Percentiles rank a stretch among this genome's conserved stretches.
These are phyloP conservation scores for Drosophila micromelanica DNA, from an alignment of 1,140 invertebrate species.

Conservation along the genomic window DNA sequence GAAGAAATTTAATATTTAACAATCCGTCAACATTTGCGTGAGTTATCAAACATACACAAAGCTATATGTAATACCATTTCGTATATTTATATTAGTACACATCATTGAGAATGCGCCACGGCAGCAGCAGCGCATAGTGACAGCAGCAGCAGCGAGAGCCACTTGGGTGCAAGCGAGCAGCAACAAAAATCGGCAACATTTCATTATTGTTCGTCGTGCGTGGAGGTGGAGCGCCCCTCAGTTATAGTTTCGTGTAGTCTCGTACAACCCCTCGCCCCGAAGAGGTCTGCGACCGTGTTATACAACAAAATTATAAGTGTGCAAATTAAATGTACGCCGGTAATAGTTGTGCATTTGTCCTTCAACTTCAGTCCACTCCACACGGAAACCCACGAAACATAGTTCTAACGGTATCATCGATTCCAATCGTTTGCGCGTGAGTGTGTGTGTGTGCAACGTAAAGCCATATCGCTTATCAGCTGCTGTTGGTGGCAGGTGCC, in stretches of 20 bases:
- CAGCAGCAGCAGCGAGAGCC: slow-evolving; percentile 27
- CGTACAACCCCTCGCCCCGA: slow-evolving; percentile 16
- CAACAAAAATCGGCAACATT: slow-evolving; percentile 50
- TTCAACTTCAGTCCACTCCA: slow-evolving; percentile 35
- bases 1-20: slow-evolving; percentile 43
- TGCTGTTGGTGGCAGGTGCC: slow-evolving; percentile 29
- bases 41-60: slow-evolving; percentile 58
- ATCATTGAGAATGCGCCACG: slow-evolving; percentile 46
- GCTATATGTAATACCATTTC: slow-evolving; percentile 20
- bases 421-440: neutral
- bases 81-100: slow-evolving; percentile 45
- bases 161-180: slow-evolving; percentile 35
- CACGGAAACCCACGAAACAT: slow-evolving; percentile 7
- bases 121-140: slow-evolving; percentile 37
- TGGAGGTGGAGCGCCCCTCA: slow-evolving; percentile 73
- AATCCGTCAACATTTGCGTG: slow-evolving; percentile 63
- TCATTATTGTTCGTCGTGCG: slow-evolving; percentile 58
- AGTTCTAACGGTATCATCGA: slow-evolving; percentile 5
- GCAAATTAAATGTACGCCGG: slow-evolving; percentile 54
- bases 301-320: slow-evolving; percentile 74
- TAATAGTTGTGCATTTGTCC: slow-evolving; percentile 38
- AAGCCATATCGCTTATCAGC: slow-evolving; percentile 42
- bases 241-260: slow-evolving; percentile 67
- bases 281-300: slow-evolving; percentile 54
- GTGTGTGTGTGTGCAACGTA: slow-evolving; percentile 12